Evolutionary conservation across 37 sponge, comb jelly and placozoan species (phyloP).

Genomic region (Tethya wilhelma): DNA sequence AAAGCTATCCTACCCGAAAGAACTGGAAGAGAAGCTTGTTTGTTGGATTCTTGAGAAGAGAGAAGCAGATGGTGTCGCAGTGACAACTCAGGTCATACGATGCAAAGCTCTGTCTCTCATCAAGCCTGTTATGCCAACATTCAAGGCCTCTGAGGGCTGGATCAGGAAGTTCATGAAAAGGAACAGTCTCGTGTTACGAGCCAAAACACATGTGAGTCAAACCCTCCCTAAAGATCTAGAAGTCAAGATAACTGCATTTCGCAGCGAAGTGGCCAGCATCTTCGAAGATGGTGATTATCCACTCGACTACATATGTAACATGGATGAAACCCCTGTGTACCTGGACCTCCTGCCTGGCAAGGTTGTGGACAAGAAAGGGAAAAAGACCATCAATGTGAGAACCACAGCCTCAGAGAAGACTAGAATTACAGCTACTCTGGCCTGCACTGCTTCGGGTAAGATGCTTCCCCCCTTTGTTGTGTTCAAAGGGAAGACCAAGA

Average conservation of each 20-base stretch:
- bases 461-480: background rate
- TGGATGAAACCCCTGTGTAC: background rate
- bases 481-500: too few relatives aligned
- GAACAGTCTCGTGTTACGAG: background rate
- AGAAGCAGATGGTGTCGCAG: background rate
- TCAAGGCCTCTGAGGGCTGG: background rate
- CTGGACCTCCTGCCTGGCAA: background rate
- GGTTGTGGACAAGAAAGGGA: background rate
- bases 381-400: background rate
- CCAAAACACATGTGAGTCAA: background rate
- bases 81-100: background rate
- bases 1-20: background rate
- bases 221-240: background rate
- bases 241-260: background rate
- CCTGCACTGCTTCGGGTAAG: background rate
- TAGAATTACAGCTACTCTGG: background rate
- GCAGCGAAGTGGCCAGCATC: background rate
- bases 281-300: too few relatives aligned
- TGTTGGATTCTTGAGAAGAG: constrained; percentile 16
- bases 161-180: background rate
- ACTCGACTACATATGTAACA: too few relatives aligned
- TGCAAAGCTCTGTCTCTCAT: background rate
- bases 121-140: background rate
- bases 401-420: background rate
- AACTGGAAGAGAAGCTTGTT: constrained; percentile 4